phyloP scores from a whole-genome alignment of 2,113 vertebrate species.

The Xenotilapia flavipinnis region DNA sequence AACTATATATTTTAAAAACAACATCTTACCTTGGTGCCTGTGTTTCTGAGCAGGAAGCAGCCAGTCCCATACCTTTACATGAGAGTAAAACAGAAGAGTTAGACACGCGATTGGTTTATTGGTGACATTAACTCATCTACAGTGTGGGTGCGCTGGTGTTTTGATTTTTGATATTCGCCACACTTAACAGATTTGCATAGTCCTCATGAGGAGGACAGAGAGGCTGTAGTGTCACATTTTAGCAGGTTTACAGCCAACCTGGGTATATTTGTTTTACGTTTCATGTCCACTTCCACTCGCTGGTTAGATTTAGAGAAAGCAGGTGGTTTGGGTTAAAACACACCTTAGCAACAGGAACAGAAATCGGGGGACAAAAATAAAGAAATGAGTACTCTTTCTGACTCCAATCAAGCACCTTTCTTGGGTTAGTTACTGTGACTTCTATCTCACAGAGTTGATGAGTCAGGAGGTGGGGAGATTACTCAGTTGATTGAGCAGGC shows the following conservation, averaged over 20 bases:
- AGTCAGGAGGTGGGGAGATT: background rate
- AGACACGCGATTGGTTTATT: background rate
- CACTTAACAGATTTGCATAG: background rate
- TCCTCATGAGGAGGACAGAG: background rate
- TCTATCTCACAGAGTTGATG: background rate
- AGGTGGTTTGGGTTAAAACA: background rate
- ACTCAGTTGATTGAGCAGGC: background rate
- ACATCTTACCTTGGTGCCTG: constrained; percentile 81
- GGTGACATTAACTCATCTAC: background rate
- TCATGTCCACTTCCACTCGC: background rate
- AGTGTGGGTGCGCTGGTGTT: background rate
- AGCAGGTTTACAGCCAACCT: background rate
- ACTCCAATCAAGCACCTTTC: background rate
- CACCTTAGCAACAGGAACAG: background rate
- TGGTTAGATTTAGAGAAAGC: background rate
- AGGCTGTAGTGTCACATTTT: background rate
- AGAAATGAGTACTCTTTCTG: background rate
- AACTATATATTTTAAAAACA: background rate
- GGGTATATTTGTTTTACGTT: background rate
- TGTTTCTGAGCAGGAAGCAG: constrained; percentile 93
- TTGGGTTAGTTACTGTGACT: background rate
- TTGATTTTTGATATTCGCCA: background rate
- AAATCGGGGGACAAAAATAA: background rate
- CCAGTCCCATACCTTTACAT: constrained; percentile 88
- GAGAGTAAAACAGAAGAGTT: background rate